phyloP scores from a whole-genome alignment of 1,140 invertebrate species.

The Drosophila ohnishii region DNA sequence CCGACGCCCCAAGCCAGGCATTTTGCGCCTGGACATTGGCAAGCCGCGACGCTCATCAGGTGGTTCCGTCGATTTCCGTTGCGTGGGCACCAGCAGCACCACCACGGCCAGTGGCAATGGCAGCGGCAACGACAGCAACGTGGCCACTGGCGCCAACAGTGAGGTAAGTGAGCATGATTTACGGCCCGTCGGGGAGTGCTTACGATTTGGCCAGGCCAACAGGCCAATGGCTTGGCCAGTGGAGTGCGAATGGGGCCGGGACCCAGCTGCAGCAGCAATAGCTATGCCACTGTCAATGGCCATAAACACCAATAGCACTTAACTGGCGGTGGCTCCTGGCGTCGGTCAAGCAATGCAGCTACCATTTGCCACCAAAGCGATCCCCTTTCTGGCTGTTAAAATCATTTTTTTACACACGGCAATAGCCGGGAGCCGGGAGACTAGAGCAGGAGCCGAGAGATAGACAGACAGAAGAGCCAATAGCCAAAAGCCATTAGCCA shows the following conservation, averaged over 20 bases:
- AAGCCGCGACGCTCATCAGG: slow-evolving; percentile 84
- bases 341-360: slow-evolving; percentile 48
- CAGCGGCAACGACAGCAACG: slow-evolving; percentile 34
- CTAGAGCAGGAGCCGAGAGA: not conserved
- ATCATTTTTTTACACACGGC: slow-evolving; percentile 52
- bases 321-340: slow-evolving; percentile 27
- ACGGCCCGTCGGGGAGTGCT: slow-evolving; percentile 68
- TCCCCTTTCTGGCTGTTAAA: slow-evolving; percentile 43
- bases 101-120: not conserved
- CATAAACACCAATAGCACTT: slow-evolving; percentile 50
- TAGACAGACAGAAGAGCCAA: not conserved
- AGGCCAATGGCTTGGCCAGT: slow-evolving; percentile 16
- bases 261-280: slow-evolving; percentile 20
- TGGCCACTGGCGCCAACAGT: slow-evolving; percentile 68
- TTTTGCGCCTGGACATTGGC: slow-evolving; percentile 83
- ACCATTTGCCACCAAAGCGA: not conserved
- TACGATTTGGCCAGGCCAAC: slow-evolving; percentile 66
- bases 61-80: slow-evolving; percentile 84
- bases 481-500: not conserved
- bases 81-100: slow-evolving; percentile 37
- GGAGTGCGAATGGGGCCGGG: not conserved
- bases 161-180: slow-evolving; percentile 81
- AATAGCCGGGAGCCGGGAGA: not conserved
- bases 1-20: slow-evolving; percentile 80
- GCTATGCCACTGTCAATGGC: slow-evolving; percentile 34